Percentiles rank a stretch among this genome's conserved stretches.
These are phyloP conservation scores for Achlya flavicornis DNA, from an alignment of 2,888 invertebrate genomes.

Conservation along the genomic window DNA sequence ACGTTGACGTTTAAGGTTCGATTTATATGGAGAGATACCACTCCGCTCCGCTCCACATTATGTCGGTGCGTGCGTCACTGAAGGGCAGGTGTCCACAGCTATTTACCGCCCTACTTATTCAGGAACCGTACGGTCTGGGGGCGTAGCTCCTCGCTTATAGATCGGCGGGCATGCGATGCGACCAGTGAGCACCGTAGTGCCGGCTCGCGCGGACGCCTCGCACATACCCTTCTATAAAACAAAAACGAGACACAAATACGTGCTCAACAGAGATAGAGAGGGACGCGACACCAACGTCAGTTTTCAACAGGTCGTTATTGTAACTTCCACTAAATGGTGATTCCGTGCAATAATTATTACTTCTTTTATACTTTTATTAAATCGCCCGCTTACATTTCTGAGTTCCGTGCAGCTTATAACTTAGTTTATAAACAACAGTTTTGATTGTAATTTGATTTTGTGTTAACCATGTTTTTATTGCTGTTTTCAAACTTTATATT, in stretches of 20 bases:
- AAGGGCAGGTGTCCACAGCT: slow-evolving; percentile 72
- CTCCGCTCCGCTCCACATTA: slow-evolving; percentile 27
- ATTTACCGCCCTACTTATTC: slow-evolving; percentile 78
- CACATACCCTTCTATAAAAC: slow-evolving; percentile 37
- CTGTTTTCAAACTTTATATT: neutral
- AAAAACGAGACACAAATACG: slow-evolving; percentile 64
- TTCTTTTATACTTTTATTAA: slow-evolving; percentile 61
- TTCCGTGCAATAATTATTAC: slow-evolving; percentile 72
- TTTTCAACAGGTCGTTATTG: slow-evolving; percentile 83
- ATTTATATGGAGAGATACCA: slow-evolving; percentile 39
- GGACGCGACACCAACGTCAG: slow-evolving; percentile 60
- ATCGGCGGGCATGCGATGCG: slow-evolving; percentile 64
- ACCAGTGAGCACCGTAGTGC: slow-evolving; percentile 73
- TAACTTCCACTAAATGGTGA: slow-evolving; percentile 77
- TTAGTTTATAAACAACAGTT: slow-evolving; percentile 29
- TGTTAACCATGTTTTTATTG: slow-evolving; percentile 11
- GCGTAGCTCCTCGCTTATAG: slow-evolving; percentile 71
- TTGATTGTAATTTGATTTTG: slow-evolving; percentile 32
- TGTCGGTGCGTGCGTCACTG: slow-evolving; percentile 57
- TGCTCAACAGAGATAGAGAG: slow-evolving; percentile 53
- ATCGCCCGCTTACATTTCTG: slow-evolving; percentile 57
- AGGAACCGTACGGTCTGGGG: slow-evolving; percentile 60
- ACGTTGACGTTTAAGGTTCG: slow-evolving; percentile 32
- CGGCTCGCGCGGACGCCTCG: slow-evolving; percentile 72
- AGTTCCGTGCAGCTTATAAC: slow-evolving; percentile 45